Evolutionary conservation across 2,888 invertebrate genomes (phyloP).

Genomic region (Lissocephala sabroskyi): DNA sequence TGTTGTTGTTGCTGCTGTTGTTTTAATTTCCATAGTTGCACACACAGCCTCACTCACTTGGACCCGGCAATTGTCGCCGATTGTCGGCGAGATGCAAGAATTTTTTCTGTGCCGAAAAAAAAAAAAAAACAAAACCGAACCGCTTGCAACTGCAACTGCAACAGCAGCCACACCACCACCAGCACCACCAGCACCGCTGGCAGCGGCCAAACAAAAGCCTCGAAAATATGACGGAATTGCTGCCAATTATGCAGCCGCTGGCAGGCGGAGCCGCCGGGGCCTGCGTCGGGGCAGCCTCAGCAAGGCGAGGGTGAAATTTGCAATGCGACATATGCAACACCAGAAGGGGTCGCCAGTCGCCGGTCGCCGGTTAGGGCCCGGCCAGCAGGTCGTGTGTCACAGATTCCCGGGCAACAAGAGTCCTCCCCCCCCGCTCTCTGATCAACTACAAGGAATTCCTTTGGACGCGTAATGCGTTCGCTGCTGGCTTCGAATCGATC

Average conservation of each 20-base stretch:
- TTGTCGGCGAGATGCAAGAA: constrained; percentile 58
- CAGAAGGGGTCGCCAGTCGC: neutral
- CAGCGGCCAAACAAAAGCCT: neutral
- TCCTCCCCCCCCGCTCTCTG: too few species aligned
- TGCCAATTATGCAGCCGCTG: constrained; percentile 37
- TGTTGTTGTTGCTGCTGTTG: constrained; percentile 17
- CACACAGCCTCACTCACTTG: too few species aligned
- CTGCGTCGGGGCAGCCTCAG: neutral
- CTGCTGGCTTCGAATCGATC: too few species aligned
- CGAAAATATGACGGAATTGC: constrained; percentile 55
- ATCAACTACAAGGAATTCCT: too few species aligned
- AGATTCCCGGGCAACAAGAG: too few species aligned
- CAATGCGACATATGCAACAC: neutral
- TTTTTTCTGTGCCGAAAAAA: constrained; percentile 15
- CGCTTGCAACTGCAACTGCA: too few species aligned
- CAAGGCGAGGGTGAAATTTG: neutral
- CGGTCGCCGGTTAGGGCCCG: neutral
- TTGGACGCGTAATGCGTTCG: too few species aligned
- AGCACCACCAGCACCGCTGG: constrained; percentile 31
- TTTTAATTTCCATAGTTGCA: constrained; percentile 5
- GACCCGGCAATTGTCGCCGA: constrained; percentile 12
- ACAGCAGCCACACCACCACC: too few species aligned
- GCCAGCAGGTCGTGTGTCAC: too few species aligned
- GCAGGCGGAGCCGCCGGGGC: constrained; percentile 1
- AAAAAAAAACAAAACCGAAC: constrained; percentile 31